Conservation (phyloP, 1,140 invertebrate genomes). For the Bombus confusus region DNA sequence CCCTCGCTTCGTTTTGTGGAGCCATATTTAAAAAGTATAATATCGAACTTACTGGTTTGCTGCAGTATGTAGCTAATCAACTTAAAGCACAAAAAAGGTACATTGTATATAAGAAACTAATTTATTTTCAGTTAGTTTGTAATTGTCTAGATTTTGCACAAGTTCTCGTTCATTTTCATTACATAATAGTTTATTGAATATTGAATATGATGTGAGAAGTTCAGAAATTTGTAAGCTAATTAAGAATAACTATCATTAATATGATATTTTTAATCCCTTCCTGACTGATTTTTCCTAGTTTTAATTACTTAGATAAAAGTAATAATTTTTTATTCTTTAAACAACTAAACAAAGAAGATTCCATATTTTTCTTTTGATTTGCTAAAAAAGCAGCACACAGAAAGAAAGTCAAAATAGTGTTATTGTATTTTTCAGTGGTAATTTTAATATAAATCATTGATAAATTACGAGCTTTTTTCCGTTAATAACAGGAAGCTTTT, state of each 20-base stretch:
- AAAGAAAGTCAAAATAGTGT: neutral
- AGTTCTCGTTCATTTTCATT: too few species aligned
- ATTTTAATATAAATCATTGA: neutral
- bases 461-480: neutral
- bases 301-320: too few species aligned
- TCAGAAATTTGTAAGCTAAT: neutral
- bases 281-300: neutral
- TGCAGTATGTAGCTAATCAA: constrained; percentile 99
- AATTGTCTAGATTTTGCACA: too few species aligned
- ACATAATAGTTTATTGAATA: neutral
- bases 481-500: neutral
- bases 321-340: too few species aligned
- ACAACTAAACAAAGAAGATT: neutral
- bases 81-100: constrained; percentile 97
- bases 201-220: neutral
- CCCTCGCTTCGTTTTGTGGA: constrained; percentile 96
- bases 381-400: neutral
- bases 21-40: constrained; percentile 98
- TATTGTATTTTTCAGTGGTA: neutral
- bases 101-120: constrained; percentile 17
- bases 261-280: neutral
- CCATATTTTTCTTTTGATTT: neutral
- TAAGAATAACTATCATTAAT: neutral
- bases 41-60: constrained; percentile 96
- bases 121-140: neutral